phyloP scores from a whole-genome alignment of 2,113 vertebrate genomes.

The Raja brachyura region DNA sequence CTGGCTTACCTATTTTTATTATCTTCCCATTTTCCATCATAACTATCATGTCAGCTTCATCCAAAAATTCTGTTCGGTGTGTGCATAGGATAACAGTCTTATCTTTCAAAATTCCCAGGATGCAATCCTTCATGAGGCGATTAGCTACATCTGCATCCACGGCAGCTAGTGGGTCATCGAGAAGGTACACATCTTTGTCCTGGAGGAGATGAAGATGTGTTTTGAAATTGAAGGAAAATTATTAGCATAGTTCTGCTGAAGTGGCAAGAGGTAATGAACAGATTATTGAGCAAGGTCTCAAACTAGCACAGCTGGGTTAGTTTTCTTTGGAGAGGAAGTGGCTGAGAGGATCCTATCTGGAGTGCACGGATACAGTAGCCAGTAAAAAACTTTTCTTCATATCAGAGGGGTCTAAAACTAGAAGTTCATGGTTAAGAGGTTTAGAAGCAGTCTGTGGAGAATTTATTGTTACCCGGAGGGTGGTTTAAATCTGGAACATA shows the following conservation, averaged over 20 bases:
- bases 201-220: conserved; percentile 44
- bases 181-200: conserved; percentile 88
- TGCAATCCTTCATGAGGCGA: conserved; percentile 82
- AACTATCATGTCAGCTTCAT: conserved; percentile 70
- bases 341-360: neutral
- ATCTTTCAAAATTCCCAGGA: conserved; percentile 69
- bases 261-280: too few species aligned
- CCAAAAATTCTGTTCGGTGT: conserved; percentile 78
- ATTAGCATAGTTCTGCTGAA: too few species aligned
- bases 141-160: conserved; percentile 83
- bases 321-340: too few species aligned
- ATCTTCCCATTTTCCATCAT: conserved; percentile 79
- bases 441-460: too few species aligned
- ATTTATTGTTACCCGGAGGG: too few species aligned
- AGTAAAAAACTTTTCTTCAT: too few species aligned
- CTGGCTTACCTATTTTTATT: conserved; percentile 63
- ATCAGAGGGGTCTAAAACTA: too few species aligned
- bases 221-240: neutral
- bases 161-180: conserved; percentile 90
- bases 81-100: conserved; percentile 91
- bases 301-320: too few species aligned
- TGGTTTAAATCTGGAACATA: too few species aligned
- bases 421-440: too few species aligned
- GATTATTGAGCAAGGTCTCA: too few species aligned
- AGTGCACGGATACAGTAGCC: too few species aligned